Base-by-base conservation (phyloP, 2,888 invertebrate species). In the Lucinisca nassula region DNA sequence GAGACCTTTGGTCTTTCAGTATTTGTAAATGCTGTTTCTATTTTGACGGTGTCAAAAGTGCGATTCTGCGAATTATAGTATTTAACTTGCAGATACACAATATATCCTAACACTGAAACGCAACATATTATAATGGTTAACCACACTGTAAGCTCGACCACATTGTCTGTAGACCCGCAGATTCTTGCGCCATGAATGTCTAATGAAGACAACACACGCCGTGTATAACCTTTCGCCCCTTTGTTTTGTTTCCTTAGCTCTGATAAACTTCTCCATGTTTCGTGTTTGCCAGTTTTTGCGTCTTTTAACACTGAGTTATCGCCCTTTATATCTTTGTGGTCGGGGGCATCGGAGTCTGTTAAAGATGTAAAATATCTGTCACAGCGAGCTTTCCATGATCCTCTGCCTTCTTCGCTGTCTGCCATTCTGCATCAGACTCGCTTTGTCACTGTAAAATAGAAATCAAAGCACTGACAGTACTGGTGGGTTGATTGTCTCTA, bases 341-440 rank as follows among this genome's bases (percentile, higher is more conserved):
- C 37, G 24, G 81, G 67, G 40, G 58, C 81, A 2, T 85, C 87
- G 0, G 82, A 82, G 37, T 91, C 91, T 1, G 91, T 85, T 21
- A 91, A 74, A 3, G 91, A 91, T 12, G 88, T 84, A 38, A 91
- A 91, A 49, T 91, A 91, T n/a, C 91, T 75, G 38, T 91, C 85
- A 78, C 91, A 91, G 45, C 91, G 77, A 38, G 90, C 90, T 49
- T 90, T 74, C 91, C 91, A 91, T 0, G 88, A 86, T 21, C 70
- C 74, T 0, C 82, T 78, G 38, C 88, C 90, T 0, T 80, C 82
- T 24, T 80, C 88, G 0, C 6, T 17, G 2, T 72, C 72, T 6
- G 40, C 17, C 72, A 40, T 72, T n/a, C 14, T n/a, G n/a, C n/a
- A n/a, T n/a, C n/a, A n/a, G n/a, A n/a, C n/a, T n/a, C n/a, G n/a